A percentile compares a stretch with the other conserved stretches of the same genome.
These are phyloP conservation scores for Musca vetustissima DNA, from an alignment of 1,140 invertebrate genomes.

Conservation along the genomic window DNA sequence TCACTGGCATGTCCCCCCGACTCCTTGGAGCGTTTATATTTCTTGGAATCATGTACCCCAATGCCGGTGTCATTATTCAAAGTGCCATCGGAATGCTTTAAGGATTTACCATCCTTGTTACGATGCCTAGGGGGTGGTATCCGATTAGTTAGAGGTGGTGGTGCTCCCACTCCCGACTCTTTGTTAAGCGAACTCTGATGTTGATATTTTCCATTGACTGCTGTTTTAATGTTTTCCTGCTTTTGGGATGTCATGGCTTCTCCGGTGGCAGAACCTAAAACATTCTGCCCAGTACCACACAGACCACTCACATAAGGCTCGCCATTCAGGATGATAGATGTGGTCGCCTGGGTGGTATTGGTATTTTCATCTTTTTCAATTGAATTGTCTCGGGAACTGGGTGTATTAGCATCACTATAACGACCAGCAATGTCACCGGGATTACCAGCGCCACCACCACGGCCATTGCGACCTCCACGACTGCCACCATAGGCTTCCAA, in stretches of 20 bases:
- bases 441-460: constrained; percentile 32
- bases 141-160: background rate
- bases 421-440: background rate
- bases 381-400: constrained; percentile 39
- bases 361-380: constrained; percentile 51
- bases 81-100: constrained; percentile 3
- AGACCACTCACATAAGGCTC: constrained; percentile 18
- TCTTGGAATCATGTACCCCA: background rate
- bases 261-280: background rate
- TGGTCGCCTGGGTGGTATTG: constrained; percentile 31
- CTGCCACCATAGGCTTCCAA: background rate
- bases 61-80: background rate
- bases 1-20: constrained; percentile 34
- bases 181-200: constrained; percentile 17
- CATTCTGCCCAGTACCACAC: constrained; percentile 7
- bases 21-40: constrained; percentile 9
- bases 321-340: constrained; percentile 29
- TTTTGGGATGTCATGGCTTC: constrained; percentile 4
- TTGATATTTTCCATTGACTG: constrained; percentile 18
- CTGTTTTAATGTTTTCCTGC: constrained; percentile 2
- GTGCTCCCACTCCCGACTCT: constrained; percentile 8
- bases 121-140: too few species aligned
- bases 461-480: constrained; percentile 37
- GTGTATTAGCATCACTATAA: constrained; percentile 1
- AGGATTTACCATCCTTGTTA: background rate